Conservation (phyloP, 2,113 vertebrate species). For the Leucosticte australis region DNA sequence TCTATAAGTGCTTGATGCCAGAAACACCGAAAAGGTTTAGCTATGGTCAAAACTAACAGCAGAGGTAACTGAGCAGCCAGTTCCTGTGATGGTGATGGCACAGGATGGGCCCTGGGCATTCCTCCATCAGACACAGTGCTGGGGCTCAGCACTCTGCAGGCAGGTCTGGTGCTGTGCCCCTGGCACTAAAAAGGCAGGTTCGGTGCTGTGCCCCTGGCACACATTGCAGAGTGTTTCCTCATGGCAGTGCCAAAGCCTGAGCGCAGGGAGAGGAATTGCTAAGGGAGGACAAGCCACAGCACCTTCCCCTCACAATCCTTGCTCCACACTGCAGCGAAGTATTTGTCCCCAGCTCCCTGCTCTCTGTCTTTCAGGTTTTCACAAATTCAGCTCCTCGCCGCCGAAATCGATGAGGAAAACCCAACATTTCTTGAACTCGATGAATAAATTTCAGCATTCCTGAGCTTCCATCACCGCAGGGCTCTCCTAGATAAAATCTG, state of each 20-base stretch:
- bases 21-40: rapidly evolving
- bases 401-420: not conserved
- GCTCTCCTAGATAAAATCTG: not conserved
- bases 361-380: rapidly evolving
- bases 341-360: rapidly evolving
- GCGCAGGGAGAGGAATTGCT: too few relatives aligned
- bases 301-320: not conserved
- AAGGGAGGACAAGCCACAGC: not conserved
- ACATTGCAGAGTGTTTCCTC: not conserved
- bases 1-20: rapidly evolving
- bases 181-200: not conserved
- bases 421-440: not conserved
- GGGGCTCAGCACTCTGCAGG: not conserved
- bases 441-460: not conserved
- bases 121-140: rapidly evolving
- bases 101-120: rapidly evolving
- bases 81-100: rapidly evolving
- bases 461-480: not conserved
- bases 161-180: not conserved
- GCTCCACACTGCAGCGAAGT: not conserved
- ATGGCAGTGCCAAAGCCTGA: not conserved
- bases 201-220: not conserved
- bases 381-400: not conserved
- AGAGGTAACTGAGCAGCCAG: rapidly evolving
- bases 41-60: rapidly evolving